A percentile compares a stretch with the other conserved stretches of the same genome.
Evolutionary conservation across 2,797 vertebrate genomes (phyloP).

Genomic region (Acomys russatus): DNA sequence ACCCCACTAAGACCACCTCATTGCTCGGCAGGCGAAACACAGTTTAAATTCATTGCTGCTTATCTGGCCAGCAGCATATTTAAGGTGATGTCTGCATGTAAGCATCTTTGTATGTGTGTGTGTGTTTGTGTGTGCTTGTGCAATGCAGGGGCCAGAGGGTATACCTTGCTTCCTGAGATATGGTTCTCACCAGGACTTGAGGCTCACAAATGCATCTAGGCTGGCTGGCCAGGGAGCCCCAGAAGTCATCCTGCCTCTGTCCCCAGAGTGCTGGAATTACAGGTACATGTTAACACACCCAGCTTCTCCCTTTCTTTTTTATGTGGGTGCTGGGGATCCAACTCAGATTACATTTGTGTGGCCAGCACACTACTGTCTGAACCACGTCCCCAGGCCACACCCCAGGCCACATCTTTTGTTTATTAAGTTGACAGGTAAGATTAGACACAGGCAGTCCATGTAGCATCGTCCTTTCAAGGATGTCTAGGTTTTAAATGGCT

Average conservation of each 20-base stretch:
- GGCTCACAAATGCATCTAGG: neutral
- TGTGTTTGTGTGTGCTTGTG: neutral
- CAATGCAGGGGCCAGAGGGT: neutral
- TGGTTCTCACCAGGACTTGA: neutral
- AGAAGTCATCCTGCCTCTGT: neutral
- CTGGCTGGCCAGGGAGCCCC: neutral
- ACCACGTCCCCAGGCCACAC: neutral
- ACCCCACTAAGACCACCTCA: neutral
- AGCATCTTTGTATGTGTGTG: neutral
- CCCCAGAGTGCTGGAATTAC: neutral
- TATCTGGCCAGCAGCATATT: neutral
- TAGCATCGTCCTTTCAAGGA: neutral
- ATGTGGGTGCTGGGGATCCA: neutral
- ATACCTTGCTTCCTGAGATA: neutral
- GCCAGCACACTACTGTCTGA: neutral
- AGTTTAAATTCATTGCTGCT: neutral
- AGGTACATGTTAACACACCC: neutral
- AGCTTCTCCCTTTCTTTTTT: neutral
- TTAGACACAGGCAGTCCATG: neutral
- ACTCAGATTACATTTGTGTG: neutral
- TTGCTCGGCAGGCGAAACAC: neutral
- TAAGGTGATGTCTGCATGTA: neutral
- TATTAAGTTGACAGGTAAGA: neutral
- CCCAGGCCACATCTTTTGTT: neutral
- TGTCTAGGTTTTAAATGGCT: neutral